Percentiles rank a stretch among this genome's conserved stretches.
Conservation (phyloP, 2,888 invertebrate genomes). For the Ellobium chinense region DNA sequence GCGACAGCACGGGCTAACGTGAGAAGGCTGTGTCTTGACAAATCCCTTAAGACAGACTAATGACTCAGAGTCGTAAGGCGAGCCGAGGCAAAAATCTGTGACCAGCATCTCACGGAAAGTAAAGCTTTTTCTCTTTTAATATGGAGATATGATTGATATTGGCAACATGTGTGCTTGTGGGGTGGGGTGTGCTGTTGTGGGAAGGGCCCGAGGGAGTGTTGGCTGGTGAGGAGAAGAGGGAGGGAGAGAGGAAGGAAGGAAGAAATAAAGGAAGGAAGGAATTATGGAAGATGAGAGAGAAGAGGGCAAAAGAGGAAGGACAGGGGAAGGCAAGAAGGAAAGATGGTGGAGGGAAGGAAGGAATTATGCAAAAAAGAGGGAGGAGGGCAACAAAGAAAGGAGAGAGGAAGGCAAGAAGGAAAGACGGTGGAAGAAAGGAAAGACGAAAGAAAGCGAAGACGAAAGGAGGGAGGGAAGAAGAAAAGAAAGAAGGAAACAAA, state of each 20-base stretch:
- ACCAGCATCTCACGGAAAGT: too few species aligned
- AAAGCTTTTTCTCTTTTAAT: too few species aligned
- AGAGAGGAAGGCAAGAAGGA: background rate
- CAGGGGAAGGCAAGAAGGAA: background rate
- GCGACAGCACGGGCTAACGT: too few species aligned
- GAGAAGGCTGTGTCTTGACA: too few species aligned
- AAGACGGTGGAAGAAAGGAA: background rate
- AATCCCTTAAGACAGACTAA: too few species aligned
- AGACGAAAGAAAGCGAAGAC: constrained; percentile 28
- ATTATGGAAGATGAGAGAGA: background rate
- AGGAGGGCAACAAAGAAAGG: background rate
- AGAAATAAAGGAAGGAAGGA: background rate
- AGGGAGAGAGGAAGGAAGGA: background rate
- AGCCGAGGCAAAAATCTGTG: too few species aligned
- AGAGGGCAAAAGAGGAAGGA: background rate
- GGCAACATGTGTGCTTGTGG: too few species aligned
- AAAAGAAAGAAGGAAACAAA: background rate
- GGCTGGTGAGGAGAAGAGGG: background rate
- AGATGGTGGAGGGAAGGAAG: background rate
- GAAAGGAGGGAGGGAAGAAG: constrained; percentile 11
- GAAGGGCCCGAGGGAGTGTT: too few species aligned
- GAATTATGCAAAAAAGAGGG: background rate
- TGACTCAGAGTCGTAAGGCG: too few species aligned
- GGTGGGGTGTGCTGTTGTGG: too few species aligned
- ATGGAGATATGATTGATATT: too few species aligned